A percentile compares a stretch with the other conserved stretches of the same genome.
Evolutionary conservation across 2,888 invertebrate genomes (phyloP).

Genomic region (Ectropis crepuscularia): DNA sequence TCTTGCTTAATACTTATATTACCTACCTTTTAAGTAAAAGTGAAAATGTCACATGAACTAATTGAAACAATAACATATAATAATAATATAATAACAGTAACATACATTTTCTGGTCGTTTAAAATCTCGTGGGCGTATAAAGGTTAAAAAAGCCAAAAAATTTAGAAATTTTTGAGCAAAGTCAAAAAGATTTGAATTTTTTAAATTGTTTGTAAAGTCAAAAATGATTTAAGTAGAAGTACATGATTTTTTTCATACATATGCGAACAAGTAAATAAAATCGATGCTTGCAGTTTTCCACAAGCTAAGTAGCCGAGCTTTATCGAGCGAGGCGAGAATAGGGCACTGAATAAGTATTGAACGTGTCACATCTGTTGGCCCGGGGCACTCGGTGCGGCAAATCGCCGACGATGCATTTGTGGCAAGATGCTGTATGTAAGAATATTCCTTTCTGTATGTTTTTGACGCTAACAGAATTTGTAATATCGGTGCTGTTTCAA

Average conservation of each 20-base stretch:
- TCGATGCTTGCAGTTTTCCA: not conserved
- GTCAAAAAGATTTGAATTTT: too few relatives aligned
- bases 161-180: too few relatives aligned
- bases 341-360: constrained; percentile 51
- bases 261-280: not conserved
- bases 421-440: constrained; percentile 32
- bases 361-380: constrained; percentile 58
- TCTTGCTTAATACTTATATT: too few relatives aligned
- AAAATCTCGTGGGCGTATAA: too few relatives aligned
- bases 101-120: too few relatives aligned
- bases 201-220: too few relatives aligned
- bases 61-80: too few relatives aligned
- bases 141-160: too few relatives aligned
- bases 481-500: not conserved
- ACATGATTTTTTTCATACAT: not conserved
- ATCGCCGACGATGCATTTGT: constrained; percentile 53
- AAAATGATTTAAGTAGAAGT: not conserved
- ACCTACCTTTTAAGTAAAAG: too few relatives aligned
- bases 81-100: too few relatives aligned
- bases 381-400: constrained; percentile 45
- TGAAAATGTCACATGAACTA: too few relatives aligned
- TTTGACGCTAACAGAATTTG: constrained; percentile 4
- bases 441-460: constrained; percentile 36
- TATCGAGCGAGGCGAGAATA: constrained; percentile 42
- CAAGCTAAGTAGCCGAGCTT: constrained; percentile 20